Base-by-base conservation (phyloP, 2,797 vertebrate genomes). In the Danio choprae region DNA sequence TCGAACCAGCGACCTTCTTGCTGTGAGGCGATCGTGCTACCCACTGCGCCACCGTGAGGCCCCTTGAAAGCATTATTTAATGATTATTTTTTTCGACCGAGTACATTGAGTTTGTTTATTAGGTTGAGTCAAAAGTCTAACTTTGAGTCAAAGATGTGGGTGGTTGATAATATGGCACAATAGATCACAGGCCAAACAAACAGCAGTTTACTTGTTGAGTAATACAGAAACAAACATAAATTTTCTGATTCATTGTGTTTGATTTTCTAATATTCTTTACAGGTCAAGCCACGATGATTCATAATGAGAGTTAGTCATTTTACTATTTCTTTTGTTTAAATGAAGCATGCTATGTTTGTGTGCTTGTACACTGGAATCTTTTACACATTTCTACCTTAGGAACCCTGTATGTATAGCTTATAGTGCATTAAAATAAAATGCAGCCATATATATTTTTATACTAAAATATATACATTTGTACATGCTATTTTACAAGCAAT, bases 51-150 rank as follows among this genome's bases (percentile, higher is more conserved):
- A n/a, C n/a, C n/a, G n/a, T n/a, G n/a, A n/a, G n/a, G n/a, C n/a
- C n/a, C n/a, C n/a, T 2, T 41, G 48, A 29, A 6, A 67, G 63
- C 62, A 29, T 56, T 55, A 16, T 29, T 29, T n/a, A n/a, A n/a
- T n/a, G n/a, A n/a, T n/a, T n/a, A n/a, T n/a, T 29, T 29, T 29
- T 29, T 29, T 29, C 3, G 29, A 10, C n/a, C 2, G 3, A 62
- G 77, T 60, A 62, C 77, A 70, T 79, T 40, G 56, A 70, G 56
- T 79, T 36, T 70, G 18, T 79, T 79, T 79, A 44, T 29, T 44
- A 18, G 3, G 29, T 29, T 46, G 8, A 46, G 50, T 67, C 50
- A 22, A 44, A 59, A 20, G 50, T 22, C 18, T 58, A 48, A 59
- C 53, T 20, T 44, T 69, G 76, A 60, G 53, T 68, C 53, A 59